Evolutionary conservation across 2,888 invertebrate species (phyloP).

Genomic region (Halictus ligatus): DNA sequence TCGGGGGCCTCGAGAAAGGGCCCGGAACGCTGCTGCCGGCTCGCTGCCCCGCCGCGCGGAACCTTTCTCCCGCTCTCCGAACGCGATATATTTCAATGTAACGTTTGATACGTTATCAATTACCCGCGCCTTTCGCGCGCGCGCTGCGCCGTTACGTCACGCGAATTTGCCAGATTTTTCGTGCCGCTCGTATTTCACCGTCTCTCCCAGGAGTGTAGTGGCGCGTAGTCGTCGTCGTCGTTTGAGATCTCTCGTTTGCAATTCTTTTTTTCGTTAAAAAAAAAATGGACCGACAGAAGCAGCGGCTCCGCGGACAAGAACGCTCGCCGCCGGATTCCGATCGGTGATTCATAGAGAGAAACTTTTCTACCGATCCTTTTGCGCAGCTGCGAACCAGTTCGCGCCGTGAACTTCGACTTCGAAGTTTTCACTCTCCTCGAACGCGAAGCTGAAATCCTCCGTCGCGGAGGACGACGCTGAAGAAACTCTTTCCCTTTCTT

Average conservation of each 20-base stretch:
- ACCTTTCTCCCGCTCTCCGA: constrained; percentile 58
- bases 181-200: constrained; percentile 16
- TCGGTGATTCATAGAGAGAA: constrained; percentile 47
- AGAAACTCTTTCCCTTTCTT: not conserved
- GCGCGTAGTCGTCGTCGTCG: not conserved
- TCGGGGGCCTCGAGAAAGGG: constrained; percentile 53
- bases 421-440: constrained; percentile 27
- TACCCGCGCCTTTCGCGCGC: constrained; percentile 45
- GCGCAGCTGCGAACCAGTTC: not conserved
- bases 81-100: constrained; percentile 57
- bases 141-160: constrained; percentile 46
- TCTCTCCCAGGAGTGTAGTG: not conserved
- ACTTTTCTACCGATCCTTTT: not conserved
- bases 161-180: constrained; percentile 56
- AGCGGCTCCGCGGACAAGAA: constrained; percentile 23
- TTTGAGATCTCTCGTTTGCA: not conserved
- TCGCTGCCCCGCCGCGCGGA: constrained; percentile 30
- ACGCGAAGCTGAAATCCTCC: not conserved
- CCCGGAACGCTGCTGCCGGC: constrained; percentile 52
- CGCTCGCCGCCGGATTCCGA: constrained; percentile 34
- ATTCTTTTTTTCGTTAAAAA: not conserved
- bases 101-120: constrained; percentile 59
- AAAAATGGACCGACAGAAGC: not conserved
- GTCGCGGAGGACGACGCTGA: constrained; percentile 42
- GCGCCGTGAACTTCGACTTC: constrained; percentile 14